Evolutionary conservation across 1,140 invertebrate genomes (phyloP).

Genomic region (Drosophila ananassae): DNA sequence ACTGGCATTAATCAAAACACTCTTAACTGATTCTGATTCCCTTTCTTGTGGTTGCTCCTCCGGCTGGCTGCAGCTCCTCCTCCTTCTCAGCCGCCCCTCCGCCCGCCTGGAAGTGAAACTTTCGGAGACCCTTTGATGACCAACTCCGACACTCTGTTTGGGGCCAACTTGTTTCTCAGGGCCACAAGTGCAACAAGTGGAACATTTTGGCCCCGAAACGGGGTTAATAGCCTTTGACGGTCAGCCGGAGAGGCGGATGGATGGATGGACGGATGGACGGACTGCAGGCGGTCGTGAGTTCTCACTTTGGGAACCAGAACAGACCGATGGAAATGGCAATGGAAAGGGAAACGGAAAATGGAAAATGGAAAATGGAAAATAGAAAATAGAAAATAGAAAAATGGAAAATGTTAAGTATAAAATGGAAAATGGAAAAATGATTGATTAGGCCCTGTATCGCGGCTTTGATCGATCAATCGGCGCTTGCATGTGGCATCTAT

Average conservation of each 20-base stretch:
- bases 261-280: constrained; percentile 50
- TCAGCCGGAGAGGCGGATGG: constrained; percentile 2
- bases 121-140: constrained; percentile 34
- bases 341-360: constrained; percentile 6
- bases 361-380: neutral
- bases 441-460: constrained; percentile 62
- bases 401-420: neutral
- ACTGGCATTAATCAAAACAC: constrained; percentile 80
- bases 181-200: constrained; percentile 64
- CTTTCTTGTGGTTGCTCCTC: constrained; percentile 33
- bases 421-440: constrained; percentile 70
- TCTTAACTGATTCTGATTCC: constrained; percentile 38
- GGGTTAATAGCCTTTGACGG: constrained; percentile 81
- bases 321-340: neutral
- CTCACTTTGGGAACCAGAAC: constrained; percentile 58
- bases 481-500: constrained; percentile 53
- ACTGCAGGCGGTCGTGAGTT: constrained; percentile 75
- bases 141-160: constrained; percentile 4
- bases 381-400: constrained; percentile 6
- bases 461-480: constrained; percentile 80
- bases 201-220: constrained; percentile 56
- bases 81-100: neutral
- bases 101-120: constrained; percentile 18
- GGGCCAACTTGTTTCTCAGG: constrained; percentile 38
- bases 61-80: neutral